These are phyloP conservation scores for Limnephilus marmoratus DNA, from an alignment of 2,888 invertebrate genomes.

Conservation along the genomic window DNA sequence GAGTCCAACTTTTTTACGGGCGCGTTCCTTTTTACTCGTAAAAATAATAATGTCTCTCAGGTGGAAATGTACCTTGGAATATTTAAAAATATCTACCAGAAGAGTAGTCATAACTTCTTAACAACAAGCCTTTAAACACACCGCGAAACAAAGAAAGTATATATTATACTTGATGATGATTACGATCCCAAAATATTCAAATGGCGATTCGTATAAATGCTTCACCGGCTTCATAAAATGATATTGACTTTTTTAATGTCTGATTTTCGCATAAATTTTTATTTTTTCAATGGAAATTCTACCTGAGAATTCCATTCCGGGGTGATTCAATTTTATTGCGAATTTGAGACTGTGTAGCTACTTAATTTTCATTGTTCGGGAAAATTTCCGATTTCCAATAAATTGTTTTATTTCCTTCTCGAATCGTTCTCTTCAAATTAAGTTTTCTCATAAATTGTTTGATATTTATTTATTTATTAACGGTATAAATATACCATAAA, in stretches of 20 bases:
- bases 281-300: not conserved
- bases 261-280: not conserved
- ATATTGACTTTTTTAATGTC: not conserved
- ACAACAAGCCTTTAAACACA: not conserved
- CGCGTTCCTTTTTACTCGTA: conserved; percentile 17
- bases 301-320: not conserved
- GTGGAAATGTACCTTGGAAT: not conserved
- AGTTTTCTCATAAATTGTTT: not conserved
- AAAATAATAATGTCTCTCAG: conserved; percentile 38
- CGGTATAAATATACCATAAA: too few species aligned
- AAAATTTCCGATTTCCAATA: not conserved
- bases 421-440: not conserved
- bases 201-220: not conserved
- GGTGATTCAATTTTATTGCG: not conserved
- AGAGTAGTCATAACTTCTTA: conserved; percentile 13
- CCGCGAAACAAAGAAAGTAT: not conserved
- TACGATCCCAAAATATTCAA: not conserved
- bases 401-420: not conserved
- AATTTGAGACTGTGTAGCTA: not conserved
- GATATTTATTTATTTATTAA: too few species aligned
- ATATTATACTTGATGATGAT: not conserved
- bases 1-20: conserved; percentile 12
- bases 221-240: not conserved
- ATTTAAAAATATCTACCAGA: conserved; percentile 11
- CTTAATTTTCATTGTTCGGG: not conserved